Base-by-base conservation (phyloP, 2,888 invertebrate genomes). In the Heterodera filipjevi region DNA sequence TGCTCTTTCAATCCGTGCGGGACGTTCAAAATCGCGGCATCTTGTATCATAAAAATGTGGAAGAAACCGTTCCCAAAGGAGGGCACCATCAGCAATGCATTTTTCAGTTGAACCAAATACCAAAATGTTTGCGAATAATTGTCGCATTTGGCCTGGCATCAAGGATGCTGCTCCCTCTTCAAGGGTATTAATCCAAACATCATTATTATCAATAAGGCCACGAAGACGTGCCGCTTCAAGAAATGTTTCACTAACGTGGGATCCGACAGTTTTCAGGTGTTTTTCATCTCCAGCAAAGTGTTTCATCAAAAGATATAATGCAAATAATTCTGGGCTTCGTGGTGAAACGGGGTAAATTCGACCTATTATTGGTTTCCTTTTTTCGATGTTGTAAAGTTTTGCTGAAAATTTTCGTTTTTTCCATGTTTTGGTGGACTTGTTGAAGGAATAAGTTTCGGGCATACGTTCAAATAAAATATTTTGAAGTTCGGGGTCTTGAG, bases 181-280 rank as follows among this genome's bases (percentile, higher is more conserved):
- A 39, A 75, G 39, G 1, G 75, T 75, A 0, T n/a, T 1, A 27
- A 46, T 32, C 75, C 75, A 75, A 0, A 75, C 64, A 32, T 59
- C 22, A 59, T 59, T 59, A 32, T 75, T 44, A n/a, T 53, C 75
- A 32, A 75, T 35, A 59, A 75, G 74, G 2, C 75, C 75, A n/a
- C 49, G 30, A 1, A 59, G 30, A 30, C 49, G 53, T 3, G 75
- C 75, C 3, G 75, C 75, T 30, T 49, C 75, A 16, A 46, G n/a
- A 30, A 74, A 74, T 30, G 74, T 53, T 0, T 44, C n/a, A 32
- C 53, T 59, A 64, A 74, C 19, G 1, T 3, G 68, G 44, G 27
- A 32, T n/a, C 19, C 64, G 14, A 72, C 39, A 39, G 32, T 72
- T 39, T 72, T 72, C 19, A 72, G 32, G 39, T 72, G 39, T 33